These are phyloP conservation scores for Zaprionus vittiger DNA, from an alignment of 1,140 invertebrate species.

Conservation along the genomic window DNA sequence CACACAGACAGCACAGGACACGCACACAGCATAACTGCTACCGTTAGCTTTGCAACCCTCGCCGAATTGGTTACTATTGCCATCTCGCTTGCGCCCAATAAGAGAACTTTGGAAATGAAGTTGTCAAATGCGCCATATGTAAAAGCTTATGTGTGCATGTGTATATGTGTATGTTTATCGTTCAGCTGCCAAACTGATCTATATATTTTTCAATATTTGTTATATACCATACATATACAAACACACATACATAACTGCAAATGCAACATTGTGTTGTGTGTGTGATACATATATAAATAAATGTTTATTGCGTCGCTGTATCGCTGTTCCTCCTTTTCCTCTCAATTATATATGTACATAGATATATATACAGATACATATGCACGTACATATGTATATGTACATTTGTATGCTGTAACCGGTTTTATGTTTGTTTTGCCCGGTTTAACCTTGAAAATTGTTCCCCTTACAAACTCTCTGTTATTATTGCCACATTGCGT, in stretches of 20 bases:
- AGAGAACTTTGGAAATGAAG: constrained; percentile 17
- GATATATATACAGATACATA: neutral
- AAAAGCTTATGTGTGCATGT: neutral
- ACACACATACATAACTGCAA: constrained; percentile 8
- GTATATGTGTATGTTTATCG: neutral
- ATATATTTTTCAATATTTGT: neutral
- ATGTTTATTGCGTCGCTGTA: constrained; percentile 30
- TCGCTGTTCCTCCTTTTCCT: constrained; percentile 31
- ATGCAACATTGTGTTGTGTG: neutral
- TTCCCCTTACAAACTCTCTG: constrained; percentile 75
- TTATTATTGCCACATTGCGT: constrained; percentile 67
- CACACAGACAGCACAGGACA: constrained; percentile 6
- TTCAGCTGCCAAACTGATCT: neutral
- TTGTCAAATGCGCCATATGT: constrained; percentile 19
- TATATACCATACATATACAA: constrained; percentile 7
- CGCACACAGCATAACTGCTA: constrained; percentile 12
- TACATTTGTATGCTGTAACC: constrained; percentile 66
- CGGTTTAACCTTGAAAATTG: constrained; percentile 80
- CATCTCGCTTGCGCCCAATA: constrained; percentile 23
- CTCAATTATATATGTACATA: constrained; percentile 2
- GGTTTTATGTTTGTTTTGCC: constrained; percentile 83
- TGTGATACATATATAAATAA: neutral
- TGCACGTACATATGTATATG: neutral
- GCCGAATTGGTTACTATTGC: constrained; percentile 16
- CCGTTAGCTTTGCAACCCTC: constrained; percentile 48